Conservation (phyloP, 2,888 invertebrate genomes). For the Noctua pronuba region DNA sequence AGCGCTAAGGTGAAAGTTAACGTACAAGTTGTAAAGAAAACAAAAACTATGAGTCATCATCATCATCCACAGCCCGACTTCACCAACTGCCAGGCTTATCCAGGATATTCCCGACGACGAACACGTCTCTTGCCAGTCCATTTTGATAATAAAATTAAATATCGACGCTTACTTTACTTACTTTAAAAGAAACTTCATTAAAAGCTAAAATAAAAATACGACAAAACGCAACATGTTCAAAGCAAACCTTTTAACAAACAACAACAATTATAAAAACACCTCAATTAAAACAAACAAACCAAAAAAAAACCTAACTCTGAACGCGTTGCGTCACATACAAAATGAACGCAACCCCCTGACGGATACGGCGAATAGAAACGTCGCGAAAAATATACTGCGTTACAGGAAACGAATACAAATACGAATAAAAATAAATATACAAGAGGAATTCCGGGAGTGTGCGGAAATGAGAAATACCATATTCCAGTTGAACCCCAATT, state of each 20-base stretch:
- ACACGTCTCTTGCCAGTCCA: too few relatives aligned
- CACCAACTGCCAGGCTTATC: too few relatives aligned
- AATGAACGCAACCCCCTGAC: slow-evolving; percentile 67
- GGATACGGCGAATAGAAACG: slow-evolving; percentile 77
- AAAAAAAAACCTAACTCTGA: slow-evolving; percentile 5
- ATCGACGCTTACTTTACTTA: not conserved
- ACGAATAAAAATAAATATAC: slow-evolving; percentile 87
- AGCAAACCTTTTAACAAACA: not conserved
- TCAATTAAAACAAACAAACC: slow-evolving; percentile 33
- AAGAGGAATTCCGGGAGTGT: slow-evolving; percentile 79
- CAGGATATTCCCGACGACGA: too few relatives aligned
- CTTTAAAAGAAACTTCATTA: not conserved
- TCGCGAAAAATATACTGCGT: slow-evolving; percentile 83
- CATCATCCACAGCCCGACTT: too few relatives aligned
- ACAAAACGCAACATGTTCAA: not conserved
- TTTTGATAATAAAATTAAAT: too few relatives aligned
- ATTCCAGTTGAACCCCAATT: slow-evolving; percentile 79
- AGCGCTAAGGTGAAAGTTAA: not conserved
- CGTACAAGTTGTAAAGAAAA: not conserved
- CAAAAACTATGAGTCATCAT: not conserved
- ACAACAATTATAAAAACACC: not conserved
- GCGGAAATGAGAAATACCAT: slow-evolving; percentile 87
- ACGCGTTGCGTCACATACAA: slow-evolving; percentile 55
- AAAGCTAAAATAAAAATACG: not conserved
- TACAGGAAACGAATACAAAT: slow-evolving; percentile 89